These are phyloP conservation scores for Fulmarus glacialis DNA, from an alignment of 2,113 vertebrate species.

Conservation along the genomic window DNA sequence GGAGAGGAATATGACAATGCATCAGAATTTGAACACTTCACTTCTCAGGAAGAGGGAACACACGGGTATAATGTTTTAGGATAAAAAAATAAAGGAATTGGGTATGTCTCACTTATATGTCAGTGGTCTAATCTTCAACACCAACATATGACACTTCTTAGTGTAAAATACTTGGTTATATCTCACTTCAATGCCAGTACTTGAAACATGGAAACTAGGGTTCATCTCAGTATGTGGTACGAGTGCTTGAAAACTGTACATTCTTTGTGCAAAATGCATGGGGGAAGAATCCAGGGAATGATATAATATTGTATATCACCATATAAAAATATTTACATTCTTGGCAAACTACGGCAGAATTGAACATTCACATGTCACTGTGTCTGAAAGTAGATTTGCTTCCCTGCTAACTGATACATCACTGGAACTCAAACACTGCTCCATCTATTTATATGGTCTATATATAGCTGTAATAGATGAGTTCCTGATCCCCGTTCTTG, in stretches of 20 bases:
- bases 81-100: neutral
- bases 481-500: neutral
- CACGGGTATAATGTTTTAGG: neutral
- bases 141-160: neutral
- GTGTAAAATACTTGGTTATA: neutral
- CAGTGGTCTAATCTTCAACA: neutral
- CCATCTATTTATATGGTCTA: neutral
- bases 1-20: neutral
- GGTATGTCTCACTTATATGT: neutral
- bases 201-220: neutral
- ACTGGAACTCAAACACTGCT: neutral
- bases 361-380: neutral
- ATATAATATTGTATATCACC: neutral
- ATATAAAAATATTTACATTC: conserved; percentile 16
- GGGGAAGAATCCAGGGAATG: neutral
- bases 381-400: neutral
- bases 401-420: neutral
- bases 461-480: neutral
- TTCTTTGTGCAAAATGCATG: neutral
- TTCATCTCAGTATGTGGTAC: neutral
- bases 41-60: neutral
- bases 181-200: neutral
- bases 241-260: neutral
- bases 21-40: neutral
- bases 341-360: neutral